A percentile compares a stretch with the other conserved stretches of the same genome.
Conservation (phyloP, 2,113 vertebrate species). For the Ellobius talpinus region DNA sequence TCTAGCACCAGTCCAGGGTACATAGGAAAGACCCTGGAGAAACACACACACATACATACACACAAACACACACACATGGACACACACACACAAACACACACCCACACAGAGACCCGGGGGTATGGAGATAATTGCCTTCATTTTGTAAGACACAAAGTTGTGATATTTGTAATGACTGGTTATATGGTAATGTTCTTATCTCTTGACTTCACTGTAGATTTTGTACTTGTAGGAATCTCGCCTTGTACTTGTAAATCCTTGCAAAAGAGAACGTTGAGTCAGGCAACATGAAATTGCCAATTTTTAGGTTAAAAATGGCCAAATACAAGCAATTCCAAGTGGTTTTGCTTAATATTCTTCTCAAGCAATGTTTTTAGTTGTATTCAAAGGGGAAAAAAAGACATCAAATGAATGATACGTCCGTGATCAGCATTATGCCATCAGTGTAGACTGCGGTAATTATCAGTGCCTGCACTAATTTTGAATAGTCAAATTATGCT, state of each 20-base stretch:
- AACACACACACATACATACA: background rate
- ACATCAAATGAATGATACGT: background rate
- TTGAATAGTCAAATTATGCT: constrained; percentile 29
- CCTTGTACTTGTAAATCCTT: background rate
- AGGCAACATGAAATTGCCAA: background rate
- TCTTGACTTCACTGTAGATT: background rate
- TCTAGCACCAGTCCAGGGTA: background rate
- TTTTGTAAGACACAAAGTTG: background rate
- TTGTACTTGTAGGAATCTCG: background rate
- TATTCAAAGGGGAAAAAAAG: background rate
- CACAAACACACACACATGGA: no score
- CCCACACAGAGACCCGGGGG: no score
- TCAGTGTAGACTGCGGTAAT: constrained; percentile 14
- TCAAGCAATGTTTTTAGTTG: background rate
- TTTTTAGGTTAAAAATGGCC: background rate
- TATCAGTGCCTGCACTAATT: background rate
- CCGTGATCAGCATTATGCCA: background rate
- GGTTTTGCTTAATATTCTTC: background rate
- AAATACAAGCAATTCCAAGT: background rate
- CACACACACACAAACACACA: no score
- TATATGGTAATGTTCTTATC: background rate
- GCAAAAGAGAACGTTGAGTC: background rate
- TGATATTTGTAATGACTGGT: background rate
- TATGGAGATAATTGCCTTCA: background rate
- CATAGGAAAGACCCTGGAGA: background rate